Evolutionary conservation across 2,888 invertebrate genomes (phyloP).

Genomic region (Drosophila acutilabella): DNA sequence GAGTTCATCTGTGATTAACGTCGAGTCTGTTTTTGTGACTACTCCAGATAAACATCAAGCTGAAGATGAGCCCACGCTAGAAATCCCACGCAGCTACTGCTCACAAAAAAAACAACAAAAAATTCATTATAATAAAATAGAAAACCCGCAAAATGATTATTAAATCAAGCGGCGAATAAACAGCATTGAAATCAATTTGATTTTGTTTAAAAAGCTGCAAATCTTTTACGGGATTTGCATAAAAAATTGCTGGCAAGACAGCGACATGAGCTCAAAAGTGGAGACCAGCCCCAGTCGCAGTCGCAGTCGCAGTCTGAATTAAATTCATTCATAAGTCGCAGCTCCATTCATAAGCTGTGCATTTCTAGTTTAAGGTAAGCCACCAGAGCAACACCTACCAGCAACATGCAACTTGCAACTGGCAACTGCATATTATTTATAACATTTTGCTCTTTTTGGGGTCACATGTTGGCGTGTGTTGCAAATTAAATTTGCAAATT

Average conservation of each 20-base stretch:
- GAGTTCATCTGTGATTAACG: constrained; percentile 36
- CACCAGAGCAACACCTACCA: constrained; percentile 70
- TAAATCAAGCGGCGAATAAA: constrained; percentile 52
- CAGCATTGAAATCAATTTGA: constrained; percentile 54
- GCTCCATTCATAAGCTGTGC: constrained; percentile 65
- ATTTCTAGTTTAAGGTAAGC: constrained; percentile 82
- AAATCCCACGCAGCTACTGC: constrained; percentile 51
- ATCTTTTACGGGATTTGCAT: constrained; percentile 70
- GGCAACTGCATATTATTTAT: constrained; percentile 66
- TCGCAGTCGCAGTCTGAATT: constrained; percentile 31
- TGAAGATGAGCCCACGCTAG: constrained; percentile 51
- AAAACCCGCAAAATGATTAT: constrained; percentile 61
- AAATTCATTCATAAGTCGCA: constrained; percentile 70
- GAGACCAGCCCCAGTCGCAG: constrained; percentile 24
- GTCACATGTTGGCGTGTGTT: constrained; percentile 81
- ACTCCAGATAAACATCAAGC: constrained; percentile 34
- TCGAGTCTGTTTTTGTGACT: constrained; percentile 30
- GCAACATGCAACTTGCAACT: constrained; percentile 15
- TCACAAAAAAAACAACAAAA: constrained; percentile 10
- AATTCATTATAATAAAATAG: constrained; percentile 36
- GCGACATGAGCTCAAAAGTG: constrained; percentile 24
- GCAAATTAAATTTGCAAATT: constrained; percentile 82
- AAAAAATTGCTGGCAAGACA: constrained; percentile 68
- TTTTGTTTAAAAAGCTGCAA: constrained; percentile 71
- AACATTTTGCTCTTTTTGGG: constrained; percentile 75